phyloP scores from a whole-genome alignment of 2,888 invertebrate genomes.

The Sesia bembeciformis region DNA sequence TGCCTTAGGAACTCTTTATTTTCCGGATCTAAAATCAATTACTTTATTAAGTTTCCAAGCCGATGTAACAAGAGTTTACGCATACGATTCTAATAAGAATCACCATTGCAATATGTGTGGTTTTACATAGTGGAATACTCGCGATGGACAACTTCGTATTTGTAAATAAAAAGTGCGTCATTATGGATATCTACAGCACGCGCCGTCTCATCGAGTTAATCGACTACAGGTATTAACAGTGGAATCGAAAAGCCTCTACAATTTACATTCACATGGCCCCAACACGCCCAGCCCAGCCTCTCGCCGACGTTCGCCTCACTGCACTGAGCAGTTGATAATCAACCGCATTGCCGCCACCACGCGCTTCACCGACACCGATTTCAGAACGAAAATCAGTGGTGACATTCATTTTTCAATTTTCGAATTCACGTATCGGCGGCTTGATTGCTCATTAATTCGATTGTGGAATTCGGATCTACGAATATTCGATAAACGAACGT shows the following conservation, averaged over 20 bases:
- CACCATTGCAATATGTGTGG: no score
- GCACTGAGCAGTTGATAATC: constrained; percentile 44
- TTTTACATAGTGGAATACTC: no score
- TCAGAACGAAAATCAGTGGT: constrained; percentile 8
- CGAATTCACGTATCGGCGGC: constrained; percentile 4
- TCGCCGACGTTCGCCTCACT: constrained; percentile 31
- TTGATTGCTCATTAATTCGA: neutral
- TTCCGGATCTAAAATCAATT: no score
- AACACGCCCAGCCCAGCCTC: constrained; percentile 32
- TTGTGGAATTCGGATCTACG: neutral
- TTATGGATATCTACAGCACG: neutral
- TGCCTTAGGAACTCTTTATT: no score
- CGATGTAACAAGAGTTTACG: no score
- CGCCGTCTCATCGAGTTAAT: neutral
- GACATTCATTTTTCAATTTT: constrained; percentile 11
- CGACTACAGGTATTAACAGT: constrained; percentile 1
- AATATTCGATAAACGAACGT: neutral
- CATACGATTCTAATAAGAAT: no score
- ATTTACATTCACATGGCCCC: constrained; percentile 13
- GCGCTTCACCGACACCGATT: constrained; percentile 12
- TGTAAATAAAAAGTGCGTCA: neutral
- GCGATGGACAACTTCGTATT: neutral
- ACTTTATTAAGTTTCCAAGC: no score
- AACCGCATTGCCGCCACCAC: constrained; percentile 41
- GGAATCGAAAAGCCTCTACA: constrained; percentile 1